Percentiles rank a stretch among this genome's conserved stretches.
These are phyloP conservation scores for Emys orbicularis DNA, from an alignment of 2,797 vertebrate genomes.

Conservation along the genomic window DNA sequence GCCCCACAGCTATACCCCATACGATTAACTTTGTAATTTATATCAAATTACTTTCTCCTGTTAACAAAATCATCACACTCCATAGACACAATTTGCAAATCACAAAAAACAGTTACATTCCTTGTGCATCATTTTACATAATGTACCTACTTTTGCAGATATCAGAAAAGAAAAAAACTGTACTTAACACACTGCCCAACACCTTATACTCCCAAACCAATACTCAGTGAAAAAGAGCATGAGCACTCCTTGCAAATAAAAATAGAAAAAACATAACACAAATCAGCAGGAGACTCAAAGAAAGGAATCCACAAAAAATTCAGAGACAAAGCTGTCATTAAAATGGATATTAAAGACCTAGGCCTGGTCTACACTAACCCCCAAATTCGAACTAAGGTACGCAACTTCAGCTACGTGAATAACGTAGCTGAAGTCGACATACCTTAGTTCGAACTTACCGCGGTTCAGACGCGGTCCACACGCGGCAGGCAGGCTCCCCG, in stretches of 20 bases:
- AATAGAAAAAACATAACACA: slow-evolving; percentile 48
- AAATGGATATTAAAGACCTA: background rate
- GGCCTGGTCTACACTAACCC: too few species aligned
- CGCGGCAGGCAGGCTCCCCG: too few species aligned
- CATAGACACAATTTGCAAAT: slow-evolving; percentile 30
- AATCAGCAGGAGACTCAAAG: slow-evolving; percentile 30
- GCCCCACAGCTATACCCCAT: slow-evolving; percentile 50
- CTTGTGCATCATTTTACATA: slow-evolving; percentile 38
- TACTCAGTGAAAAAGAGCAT: slow-evolving; percentile 16
- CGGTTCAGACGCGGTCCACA: too few species aligned
- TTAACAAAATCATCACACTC: slow-evolving; percentile 24
- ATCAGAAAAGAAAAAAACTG: slow-evolving; percentile 39
- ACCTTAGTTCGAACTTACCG: too few species aligned
- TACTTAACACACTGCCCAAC: slow-evolving; percentile 12
- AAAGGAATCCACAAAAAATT: slow-evolving; percentile 42
- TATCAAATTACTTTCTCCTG: slow-evolving; percentile 58
- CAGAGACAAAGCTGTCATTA: slow-evolving; percentile 43
- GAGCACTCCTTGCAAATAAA: slow-evolving; percentile 47
- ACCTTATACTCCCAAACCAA: slow-evolving; percentile 58
- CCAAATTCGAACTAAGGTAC: too few species aligned
- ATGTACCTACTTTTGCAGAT: slow-evolving; percentile 43
- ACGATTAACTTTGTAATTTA: slow-evolving; percentile 4
- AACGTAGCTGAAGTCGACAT: too few species aligned
- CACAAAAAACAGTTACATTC: slow-evolving; percentile 37
- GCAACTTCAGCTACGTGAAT: too few species aligned